Evolutionary conservation across 2,113 vertebrate species (phyloP).

Genomic region (Phrynocephalus versicolor): DNA sequence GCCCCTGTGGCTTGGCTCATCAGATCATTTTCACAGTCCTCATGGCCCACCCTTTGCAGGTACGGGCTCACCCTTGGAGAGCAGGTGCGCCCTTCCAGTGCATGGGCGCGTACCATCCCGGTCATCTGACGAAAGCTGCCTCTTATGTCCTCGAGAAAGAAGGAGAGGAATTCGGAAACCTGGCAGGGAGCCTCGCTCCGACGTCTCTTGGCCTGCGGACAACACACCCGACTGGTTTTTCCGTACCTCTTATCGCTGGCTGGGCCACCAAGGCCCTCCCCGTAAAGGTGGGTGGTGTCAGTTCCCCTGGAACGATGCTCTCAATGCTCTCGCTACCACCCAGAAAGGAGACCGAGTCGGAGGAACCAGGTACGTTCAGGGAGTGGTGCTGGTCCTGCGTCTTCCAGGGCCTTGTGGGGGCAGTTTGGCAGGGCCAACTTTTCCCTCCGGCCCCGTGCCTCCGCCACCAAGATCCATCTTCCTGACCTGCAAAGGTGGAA

Average conservation of each 20-base stretch:
- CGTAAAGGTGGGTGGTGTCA: background rate
- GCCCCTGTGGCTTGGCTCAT: background rate
- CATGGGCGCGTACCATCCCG: no score
- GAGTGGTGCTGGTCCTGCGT: no score
- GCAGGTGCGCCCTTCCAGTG: background rate
- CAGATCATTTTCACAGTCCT: no score
- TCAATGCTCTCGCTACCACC: no score
- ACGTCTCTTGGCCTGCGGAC: background rate
- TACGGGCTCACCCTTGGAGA: background rate
- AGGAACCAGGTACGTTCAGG: background rate
- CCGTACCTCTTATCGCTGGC: background rate
- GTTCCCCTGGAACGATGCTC: no score
- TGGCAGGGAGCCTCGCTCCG: background rate
- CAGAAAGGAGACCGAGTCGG: rapidly evolving
- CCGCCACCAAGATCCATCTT: no score
- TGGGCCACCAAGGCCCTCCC: background rate
- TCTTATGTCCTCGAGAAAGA: no score
- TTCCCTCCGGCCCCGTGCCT: background rate
- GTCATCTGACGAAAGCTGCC: no score
- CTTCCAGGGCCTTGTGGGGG: rapidly evolving
- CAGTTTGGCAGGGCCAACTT: no score
- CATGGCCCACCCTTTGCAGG: no score
- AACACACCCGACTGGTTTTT: conserved; percentile 1
- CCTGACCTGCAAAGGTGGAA: background rate
- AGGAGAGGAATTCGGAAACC: background rate